Evolutionary conservation across 2,113 vertebrate genomes (phyloP).

Genomic region (Brachyhypopomus occidentalis): DNA sequence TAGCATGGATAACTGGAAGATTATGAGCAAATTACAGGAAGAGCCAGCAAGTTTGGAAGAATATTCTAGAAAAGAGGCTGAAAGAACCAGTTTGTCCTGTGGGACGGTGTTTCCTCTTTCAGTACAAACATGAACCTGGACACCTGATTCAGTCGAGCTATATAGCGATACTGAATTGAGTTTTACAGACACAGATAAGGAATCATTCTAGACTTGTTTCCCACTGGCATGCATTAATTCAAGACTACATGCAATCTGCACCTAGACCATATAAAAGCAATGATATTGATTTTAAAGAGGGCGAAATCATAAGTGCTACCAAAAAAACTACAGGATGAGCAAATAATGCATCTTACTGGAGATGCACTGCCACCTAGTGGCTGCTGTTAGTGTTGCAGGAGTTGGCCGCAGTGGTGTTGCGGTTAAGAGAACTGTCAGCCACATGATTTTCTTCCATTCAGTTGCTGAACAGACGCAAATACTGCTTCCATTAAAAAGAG

Average conservation of each 20-base stretch:
- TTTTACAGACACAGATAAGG: too few relatives aligned
- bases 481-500: not conserved
- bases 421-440: not conserved
- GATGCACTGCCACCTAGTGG: constrained; percentile 42
- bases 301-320: too few relatives aligned
- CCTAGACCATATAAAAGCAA: too few relatives aligned
- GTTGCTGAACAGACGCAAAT: too few relatives aligned
- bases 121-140: not conserved
- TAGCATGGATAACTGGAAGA: not conserved
- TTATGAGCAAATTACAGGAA: not conserved
- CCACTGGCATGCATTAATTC: too few relatives aligned
- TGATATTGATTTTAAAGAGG: too few relatives aligned
- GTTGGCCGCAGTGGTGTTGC: not conserved
- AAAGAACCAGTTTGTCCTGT: not conserved
- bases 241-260: too few relatives aligned
- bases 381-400: not conserved
- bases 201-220: too few relatives aligned
- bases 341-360: not conserved
- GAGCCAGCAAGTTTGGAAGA: not conserved
- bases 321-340: not conserved
- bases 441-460: not conserved
- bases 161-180: not conserved
- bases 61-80: not conserved
- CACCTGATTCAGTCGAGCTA: too few relatives aligned
- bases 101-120: not conserved